Base-by-base conservation (phyloP, 2,888 invertebrate species). In the Ophion slaviceki region DNA sequence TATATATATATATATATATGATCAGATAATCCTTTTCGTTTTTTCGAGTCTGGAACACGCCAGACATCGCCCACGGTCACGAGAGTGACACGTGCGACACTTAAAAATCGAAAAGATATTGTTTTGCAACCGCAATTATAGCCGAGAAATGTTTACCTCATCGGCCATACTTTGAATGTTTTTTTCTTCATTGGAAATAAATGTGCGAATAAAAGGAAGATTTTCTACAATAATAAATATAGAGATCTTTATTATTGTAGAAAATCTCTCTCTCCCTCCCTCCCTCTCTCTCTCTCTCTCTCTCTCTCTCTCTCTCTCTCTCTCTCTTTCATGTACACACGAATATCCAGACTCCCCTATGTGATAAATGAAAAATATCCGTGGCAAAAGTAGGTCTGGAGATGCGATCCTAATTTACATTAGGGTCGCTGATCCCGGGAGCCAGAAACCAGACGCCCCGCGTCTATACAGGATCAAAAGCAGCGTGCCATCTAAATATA, bases 331-430 rank as follows among this genome's bases (percentile, higher is more conserved):
- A 28, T 20, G 11, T 36, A 6, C 5, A 17, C n/a, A n/a, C n/a
- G 28, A 20, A 57, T 1, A 24, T 59, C 20, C 20, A 74, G 62
- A 59, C 36, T 20, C 17, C 78, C 62, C 59, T 28, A 10, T 40
- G 59, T 7, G 57, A 76, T 47, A 64, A 53, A 14, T 14, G 47
- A 24, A 77, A 64, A 64, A 40, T 20, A 24, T 11, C 62, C n/a
- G 14, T 24, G 70, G 8, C 20, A 67, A 72, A 80, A 76, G 67
- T 24, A 72, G 72, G 20, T 72, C 59, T 14, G 11, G 14, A 64
- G 47, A 47, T 64, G 71, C 32, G 75, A 53, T 77, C 75, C 45
- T 78, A 86, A 83, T 86, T 86, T 86, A 67, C 83, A 83, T 86
- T 80, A 83, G 83, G 83, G 77, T 77, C 53, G 77, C 53, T 59